Evolutionary conservation across 92 coral and sea anemone species (phyloP).

Genomic region (Paragorgia papillata): DNA sequence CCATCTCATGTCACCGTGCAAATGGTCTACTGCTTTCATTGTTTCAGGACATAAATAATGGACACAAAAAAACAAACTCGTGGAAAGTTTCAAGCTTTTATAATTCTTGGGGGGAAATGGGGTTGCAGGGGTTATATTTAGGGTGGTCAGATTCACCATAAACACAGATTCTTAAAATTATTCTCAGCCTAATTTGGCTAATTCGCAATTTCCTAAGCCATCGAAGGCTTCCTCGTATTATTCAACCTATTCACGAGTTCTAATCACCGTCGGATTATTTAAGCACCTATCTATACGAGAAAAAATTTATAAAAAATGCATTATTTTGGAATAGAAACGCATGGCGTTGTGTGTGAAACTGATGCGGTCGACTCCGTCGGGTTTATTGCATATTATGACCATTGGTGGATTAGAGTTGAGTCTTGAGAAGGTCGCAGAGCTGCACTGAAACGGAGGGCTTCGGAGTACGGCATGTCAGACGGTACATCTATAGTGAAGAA

Average conservation of each 20-base stretch:
- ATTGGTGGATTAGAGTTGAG: constrained; percentile 64
- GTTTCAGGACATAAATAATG: too few species aligned
- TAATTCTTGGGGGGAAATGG: background rate
- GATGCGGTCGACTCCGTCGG: background rate
- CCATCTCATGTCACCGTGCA: too few species aligned
- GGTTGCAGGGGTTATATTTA: background rate
- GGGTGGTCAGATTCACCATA: background rate
- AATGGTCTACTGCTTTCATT: too few species aligned
- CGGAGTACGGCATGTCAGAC: constrained; percentile 88
- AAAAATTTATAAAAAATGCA: constrained; percentile 25
- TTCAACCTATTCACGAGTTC: background rate
- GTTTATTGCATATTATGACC: background rate
- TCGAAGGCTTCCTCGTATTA: background rate
- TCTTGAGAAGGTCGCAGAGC: constrained; percentile 71
- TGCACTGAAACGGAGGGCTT: constrained; percentile 70
- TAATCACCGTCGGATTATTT: constrained; percentile 13
- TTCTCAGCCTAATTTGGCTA: background rate
- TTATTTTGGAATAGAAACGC: background rate
- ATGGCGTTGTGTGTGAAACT: background rate
- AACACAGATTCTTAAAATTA: constrained; percentile 1
- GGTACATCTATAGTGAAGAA: constrained; percentile 75
- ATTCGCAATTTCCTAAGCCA: background rate
- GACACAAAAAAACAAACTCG: background rate
- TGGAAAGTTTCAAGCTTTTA: background rate
- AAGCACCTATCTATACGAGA: constrained; percentile 17